These are phyloP conservation scores for Cettia cetti DNA, from an alignment of 2,113 vertebrate genomes.

Conservation along the genomic window DNA sequence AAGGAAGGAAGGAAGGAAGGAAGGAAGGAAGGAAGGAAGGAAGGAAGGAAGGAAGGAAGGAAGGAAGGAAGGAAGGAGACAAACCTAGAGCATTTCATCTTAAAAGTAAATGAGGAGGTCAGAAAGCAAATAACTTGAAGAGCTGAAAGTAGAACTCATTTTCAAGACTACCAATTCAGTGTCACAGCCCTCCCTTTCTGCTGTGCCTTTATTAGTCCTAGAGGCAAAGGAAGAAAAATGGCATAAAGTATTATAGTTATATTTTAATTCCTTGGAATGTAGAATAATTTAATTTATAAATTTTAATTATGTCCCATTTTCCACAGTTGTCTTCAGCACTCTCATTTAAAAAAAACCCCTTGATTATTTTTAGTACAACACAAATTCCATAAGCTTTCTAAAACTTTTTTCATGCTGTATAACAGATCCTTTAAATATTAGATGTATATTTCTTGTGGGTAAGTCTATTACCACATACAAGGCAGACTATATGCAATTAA, in stretches of 20 bases:
- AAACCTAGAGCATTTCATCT: neutral
- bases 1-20: too few relatives aligned
- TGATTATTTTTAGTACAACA: neutral
- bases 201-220: neutral
- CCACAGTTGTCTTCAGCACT: neutral
- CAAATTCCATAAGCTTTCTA: neutral
- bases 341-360: fast-evolving
- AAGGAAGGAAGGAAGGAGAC: neutral
- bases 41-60: too few relatives aligned
- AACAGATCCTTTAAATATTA: neutral
- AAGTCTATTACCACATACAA: neutral
- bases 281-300: neutral
- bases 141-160: neutral
- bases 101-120: neutral
- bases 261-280: neutral
- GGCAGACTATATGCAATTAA: neutral
- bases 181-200: neutral
- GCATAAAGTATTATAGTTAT: neutral
- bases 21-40: too few relatives aligned
- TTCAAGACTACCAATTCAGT: neutral
- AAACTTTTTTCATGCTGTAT: neutral
- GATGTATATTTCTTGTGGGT: neutral
- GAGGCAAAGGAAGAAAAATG: neutral
- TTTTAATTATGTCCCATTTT: neutral
- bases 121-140: neutral